Conservation (phyloP, 1,140 invertebrate species). For the Samia ricini region DNA sequence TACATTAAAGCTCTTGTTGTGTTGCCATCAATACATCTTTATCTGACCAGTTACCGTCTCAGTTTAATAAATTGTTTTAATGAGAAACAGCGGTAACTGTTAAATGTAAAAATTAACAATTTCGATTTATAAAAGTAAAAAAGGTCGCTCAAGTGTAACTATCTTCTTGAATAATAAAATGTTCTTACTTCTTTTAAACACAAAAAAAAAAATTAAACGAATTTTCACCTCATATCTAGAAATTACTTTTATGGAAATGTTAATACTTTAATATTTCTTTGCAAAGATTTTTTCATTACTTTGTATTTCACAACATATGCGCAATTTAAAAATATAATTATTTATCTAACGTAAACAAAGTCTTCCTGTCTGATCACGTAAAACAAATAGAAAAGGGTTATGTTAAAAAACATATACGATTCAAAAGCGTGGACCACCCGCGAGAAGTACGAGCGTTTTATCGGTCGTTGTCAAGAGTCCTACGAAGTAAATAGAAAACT, state of each 20-base stretch:
- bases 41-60: neutral
- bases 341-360: neutral
- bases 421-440: slow-evolving; percentile 11
- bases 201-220: too few relatives aligned
- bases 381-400: neutral
- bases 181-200: too few relatives aligned
- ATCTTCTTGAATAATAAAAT: neutral
- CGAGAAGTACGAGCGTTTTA: slow-evolving; percentile 8
- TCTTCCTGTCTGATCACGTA: neutral
- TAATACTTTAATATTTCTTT: too few relatives aligned
- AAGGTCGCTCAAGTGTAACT: neutral
- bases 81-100: neutral
- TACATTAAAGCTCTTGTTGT: slow-evolving; percentile 47
- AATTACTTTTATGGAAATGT: too few relatives aligned
- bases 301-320: neutral
- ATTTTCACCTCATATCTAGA: too few relatives aligned
- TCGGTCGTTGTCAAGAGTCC: slow-evolving; percentile 7
- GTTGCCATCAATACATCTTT: slow-evolving; percentile 7
- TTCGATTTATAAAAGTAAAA: neutral
- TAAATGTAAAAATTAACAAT: neutral
- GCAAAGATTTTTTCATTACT: neutral
- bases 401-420: neutral
- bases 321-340: neutral
- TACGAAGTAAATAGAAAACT: slow-evolving; percentile 19
- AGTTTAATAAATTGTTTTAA: neutral